Evolutionary conservation across 1,140 invertebrate species (phyloP).

Genomic region (Ooceraea biroi): DNA sequence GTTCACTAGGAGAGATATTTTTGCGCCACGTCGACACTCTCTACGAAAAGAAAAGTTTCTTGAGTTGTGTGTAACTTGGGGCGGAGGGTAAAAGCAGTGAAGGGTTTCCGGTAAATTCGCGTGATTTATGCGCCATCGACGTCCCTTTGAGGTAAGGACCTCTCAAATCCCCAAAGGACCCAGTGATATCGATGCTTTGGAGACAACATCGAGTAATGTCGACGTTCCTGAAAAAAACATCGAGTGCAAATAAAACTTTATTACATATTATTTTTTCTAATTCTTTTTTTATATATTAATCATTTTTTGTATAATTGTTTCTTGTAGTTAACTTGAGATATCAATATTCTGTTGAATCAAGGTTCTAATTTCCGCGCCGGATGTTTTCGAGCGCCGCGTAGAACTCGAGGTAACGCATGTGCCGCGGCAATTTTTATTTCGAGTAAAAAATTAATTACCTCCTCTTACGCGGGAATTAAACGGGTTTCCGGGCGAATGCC

Average conservation of each 20-base stretch:
- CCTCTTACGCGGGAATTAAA: conserved; percentile 35
- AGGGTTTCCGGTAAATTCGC: conserved; percentile 22
- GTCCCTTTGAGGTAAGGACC: neutral
- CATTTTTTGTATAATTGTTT: neutral
- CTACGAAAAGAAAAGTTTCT: conserved; percentile 19
- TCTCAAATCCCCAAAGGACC: neutral
- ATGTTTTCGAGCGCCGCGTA: neutral
- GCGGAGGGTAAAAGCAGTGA: too few species aligned
- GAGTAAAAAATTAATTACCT: conserved; percentile 43
- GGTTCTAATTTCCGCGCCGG: neutral
- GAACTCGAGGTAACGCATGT: neutral
- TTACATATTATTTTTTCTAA: neutral
- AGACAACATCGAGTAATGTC: neutral
- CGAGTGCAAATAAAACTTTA: neutral
- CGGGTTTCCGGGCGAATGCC: conserved; percentile 21
- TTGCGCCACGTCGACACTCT: neutral
- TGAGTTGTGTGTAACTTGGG: conserved; percentile 17
- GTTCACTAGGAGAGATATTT: conserved; percentile 34
- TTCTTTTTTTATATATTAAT: neutral
- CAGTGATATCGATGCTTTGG: neutral
- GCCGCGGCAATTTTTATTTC: conserved; percentile 8
- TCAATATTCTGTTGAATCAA: neutral
- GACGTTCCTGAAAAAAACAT: neutral
- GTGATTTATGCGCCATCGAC: conserved; percentile 38
- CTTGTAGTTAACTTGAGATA: neutral